phyloP scores from a whole-genome alignment of 2,888 invertebrate genomes.

The Schizotus pectinicornis region DNA sequence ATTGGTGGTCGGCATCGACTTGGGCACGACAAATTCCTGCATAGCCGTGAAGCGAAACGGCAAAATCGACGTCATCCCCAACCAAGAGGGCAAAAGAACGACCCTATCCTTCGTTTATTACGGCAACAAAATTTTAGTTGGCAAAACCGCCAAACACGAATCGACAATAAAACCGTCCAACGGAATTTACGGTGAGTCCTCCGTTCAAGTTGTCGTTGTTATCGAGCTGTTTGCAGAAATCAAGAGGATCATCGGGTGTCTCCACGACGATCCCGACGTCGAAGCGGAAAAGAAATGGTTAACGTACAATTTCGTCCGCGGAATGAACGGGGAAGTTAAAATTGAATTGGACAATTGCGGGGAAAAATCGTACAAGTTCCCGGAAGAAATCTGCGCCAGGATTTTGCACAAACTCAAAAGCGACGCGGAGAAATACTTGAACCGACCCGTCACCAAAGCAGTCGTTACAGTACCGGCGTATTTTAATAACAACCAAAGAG shows the following conservation, averaged over 20 bases:
- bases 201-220: too few species aligned
- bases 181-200: constrained; percentile 16
- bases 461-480: constrained; percentile 25
- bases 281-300: constrained; percentile 6
- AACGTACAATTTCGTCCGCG: constrained; percentile 10
- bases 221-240: constrained; percentile 10
- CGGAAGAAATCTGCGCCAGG: constrained; percentile 18
- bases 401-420: constrained; percentile 20
- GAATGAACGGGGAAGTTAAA: constrained; percentile 12
- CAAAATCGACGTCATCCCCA: constrained; percentile 14
- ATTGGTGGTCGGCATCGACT: constrained; percentile 18
- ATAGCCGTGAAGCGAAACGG: constrained; percentile 18
- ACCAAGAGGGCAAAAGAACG: constrained; percentile 17
- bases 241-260: constrained; percentile 17
- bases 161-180: constrained; percentile 7
- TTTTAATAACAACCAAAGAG: constrained; percentile 22
- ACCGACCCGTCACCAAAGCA: constrained; percentile 8
- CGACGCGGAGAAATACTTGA: constrained; percentile 14
- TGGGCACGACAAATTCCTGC: constrained; percentile 25
- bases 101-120: constrained; percentile 19
- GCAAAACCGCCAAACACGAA: constrained; percentile 17
- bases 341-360: constrained; percentile 9
- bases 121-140: constrained; percentile 9
- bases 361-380: constrained; percentile 1
- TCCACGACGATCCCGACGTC: constrained; percentile 19